Evolutionary conservation across 2,797 vertebrate genomes (phyloP).

Genomic region (Allobates femoralis): DNA sequence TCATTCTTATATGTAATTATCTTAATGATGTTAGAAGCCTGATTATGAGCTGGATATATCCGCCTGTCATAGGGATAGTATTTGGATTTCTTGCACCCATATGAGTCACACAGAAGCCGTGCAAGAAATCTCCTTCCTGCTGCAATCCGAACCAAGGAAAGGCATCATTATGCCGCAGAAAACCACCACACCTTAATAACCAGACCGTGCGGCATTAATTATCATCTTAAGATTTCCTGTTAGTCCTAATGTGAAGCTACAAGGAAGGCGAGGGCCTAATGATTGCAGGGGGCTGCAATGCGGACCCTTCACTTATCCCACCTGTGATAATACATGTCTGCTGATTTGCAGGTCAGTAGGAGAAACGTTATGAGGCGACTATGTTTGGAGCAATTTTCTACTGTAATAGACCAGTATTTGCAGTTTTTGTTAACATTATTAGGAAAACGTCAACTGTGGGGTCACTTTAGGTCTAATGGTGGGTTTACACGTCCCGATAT

Average conservation of each 20-base stretch:
- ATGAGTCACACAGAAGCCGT: neutral
- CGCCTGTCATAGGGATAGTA: neutral
- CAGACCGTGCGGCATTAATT: neutral
- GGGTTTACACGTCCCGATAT: no score
- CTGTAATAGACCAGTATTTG: no score
- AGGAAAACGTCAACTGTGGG: no score
- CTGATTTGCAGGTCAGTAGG: no score
- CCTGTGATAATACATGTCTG: no score
- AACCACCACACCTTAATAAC: conserved; percentile 33
- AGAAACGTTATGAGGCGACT: no score
- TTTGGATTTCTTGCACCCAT: neutral
- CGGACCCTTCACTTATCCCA: no score
- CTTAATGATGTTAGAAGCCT: neutral
- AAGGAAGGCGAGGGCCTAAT: neutral
- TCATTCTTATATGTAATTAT: neutral
- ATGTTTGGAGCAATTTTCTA: no score
- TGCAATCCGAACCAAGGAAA: neutral
- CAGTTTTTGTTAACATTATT: no score
- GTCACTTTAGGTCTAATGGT: no score
- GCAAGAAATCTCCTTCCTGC: neutral
- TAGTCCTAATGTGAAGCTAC: neutral
- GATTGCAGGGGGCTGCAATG: no score
- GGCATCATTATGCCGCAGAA: neutral
- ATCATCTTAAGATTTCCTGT: neutral
- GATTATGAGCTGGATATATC: neutral